These are phyloP conservation scores for Anagyrus pseudococci DNA, from an alignment of 2,888 invertebrate species.

Conservation along the genomic window DNA sequence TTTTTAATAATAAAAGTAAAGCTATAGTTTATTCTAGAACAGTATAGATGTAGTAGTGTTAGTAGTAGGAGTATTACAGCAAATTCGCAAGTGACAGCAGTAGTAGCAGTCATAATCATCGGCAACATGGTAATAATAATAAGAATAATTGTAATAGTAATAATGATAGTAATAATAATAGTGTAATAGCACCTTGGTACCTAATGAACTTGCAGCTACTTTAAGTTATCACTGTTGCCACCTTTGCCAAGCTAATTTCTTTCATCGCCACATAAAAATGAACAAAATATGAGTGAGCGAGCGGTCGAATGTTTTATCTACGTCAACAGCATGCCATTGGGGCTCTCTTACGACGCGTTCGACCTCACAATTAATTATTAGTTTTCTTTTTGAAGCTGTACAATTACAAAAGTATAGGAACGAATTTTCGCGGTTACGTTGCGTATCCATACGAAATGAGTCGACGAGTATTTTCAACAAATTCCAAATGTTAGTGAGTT, in stretches of 20 bases:
- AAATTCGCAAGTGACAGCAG: constrained; percentile 38
- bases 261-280: not conserved
- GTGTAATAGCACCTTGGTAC: constrained; percentile 41
- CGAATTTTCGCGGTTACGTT: constrained; percentile 10
- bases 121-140: too few species aligned
- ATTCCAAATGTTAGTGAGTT: constrained; percentile 9
- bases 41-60: constrained; percentile 35
- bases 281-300: not conserved
- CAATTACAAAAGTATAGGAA: constrained; percentile 32
- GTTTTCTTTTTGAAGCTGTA: constrained; percentile 1
- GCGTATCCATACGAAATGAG: too few species aligned
- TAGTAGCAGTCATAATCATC: constrained; percentile 38
- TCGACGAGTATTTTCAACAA: not conserved
- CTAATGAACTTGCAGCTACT: constrained; percentile 36
- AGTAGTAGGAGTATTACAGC: constrained; percentile 33
- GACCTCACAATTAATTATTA: too few species aligned
- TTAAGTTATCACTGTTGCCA: constrained; percentile 38
- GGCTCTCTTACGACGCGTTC: too few species aligned
- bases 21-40: constrained; percentile 29
- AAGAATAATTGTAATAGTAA: too few species aligned
- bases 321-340: too few species aligned
- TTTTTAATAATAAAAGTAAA: constrained; percentile 26
- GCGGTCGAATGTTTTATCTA: too few species aligned
- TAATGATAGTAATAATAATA: constrained; percentile 35
- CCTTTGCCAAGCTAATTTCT: constrained; percentile 16